Evolutionary conservation across 2,888 invertebrate genomes (phyloP).

Genomic region (Neoitamus cyanurus): DNA sequence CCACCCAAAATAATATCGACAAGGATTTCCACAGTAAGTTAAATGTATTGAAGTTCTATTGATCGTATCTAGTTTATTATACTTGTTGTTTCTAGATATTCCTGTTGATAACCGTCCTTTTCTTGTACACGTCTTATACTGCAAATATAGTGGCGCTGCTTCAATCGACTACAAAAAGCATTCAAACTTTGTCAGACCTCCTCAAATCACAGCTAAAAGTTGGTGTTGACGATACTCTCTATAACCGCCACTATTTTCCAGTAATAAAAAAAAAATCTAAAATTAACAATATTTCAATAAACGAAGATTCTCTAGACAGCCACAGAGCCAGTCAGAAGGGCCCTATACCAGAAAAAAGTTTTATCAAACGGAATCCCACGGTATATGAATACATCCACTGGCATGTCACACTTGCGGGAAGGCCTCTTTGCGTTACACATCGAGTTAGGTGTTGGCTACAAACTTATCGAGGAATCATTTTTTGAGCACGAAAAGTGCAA

Average conservation of each 20-base stretch:
- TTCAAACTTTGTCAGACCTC: slow-evolving; percentile 71
- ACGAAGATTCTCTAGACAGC: slow-evolving; percentile 9
- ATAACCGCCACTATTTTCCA: slow-evolving; percentile 72
- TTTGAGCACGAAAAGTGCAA: slow-evolving; percentile 57
- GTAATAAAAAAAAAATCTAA: background rate
- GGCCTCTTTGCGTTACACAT: slow-evolving; percentile 17
- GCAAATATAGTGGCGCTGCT: slow-evolving; percentile 76
- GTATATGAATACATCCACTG: slow-evolving; percentile 62
- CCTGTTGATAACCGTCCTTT: slow-evolving; percentile 70
- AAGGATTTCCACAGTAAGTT: slow-evolving; percentile 50
- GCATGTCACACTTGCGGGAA: background rate
- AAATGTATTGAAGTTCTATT: background rate
- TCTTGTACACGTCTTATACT: slow-evolving; percentile 76
- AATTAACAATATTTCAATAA: background rate
- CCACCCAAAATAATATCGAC: slow-evolving; percentile 67
- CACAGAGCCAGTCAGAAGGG: slow-evolving; percentile 67
- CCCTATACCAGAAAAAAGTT: slow-evolving; percentile 69
- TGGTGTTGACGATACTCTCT: slow-evolving; percentile 73
- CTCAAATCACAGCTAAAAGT: slow-evolving; percentile 72
- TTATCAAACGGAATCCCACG: slow-evolving; percentile 66
- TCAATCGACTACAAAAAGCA: slow-evolving; percentile 74
- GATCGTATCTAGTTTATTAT: background rate
- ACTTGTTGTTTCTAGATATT: slow-evolving; percentile 66
- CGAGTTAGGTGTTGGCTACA: slow-evolving; percentile 48
- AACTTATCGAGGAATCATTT: slow-evolving; percentile 55